These are phyloP conservation scores for Colistium nudipinnis DNA, from an alignment of 2,113 vertebrate species.

Conservation along the genomic window DNA sequence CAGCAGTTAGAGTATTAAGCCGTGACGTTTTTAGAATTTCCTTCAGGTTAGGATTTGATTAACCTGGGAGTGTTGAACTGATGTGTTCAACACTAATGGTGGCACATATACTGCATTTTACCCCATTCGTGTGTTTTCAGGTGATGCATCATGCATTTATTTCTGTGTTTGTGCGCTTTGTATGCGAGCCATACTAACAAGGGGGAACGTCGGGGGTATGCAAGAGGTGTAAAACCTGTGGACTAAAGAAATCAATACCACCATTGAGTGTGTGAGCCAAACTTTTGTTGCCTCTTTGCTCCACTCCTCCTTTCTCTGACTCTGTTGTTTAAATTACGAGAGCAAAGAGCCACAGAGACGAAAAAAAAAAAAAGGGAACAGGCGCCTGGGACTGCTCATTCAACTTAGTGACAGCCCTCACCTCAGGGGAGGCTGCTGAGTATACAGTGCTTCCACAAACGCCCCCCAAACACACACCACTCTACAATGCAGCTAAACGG, in stretches of 20 bases:
- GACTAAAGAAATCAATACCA: constrained; percentile 52
- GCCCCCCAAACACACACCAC: not conserved
- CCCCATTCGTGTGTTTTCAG: too few species aligned
- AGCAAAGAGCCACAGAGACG: constrained; percentile 20
- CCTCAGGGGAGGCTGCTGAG: constrained; percentile 15
- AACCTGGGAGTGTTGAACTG: too few species aligned
- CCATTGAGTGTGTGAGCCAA: constrained; percentile 32
- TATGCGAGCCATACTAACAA: constrained; percentile 37
- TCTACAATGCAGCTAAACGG: not conserved
- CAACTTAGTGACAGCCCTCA: constrained; percentile 27
- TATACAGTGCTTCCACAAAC: constrained; percentile 1
- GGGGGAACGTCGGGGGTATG: constrained; percentile 37
- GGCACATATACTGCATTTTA: too few species aligned
- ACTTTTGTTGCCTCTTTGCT: constrained; percentile 23
- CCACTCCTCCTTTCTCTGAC: constrained; percentile 1
- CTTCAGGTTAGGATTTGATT: too few species aligned
- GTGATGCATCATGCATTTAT: too few species aligned
- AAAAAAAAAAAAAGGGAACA: constrained; percentile 7
- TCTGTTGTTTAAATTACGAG: constrained; percentile 36
- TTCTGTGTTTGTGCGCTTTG: too few species aligned
- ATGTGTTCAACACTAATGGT: too few species aligned
- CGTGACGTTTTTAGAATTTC: too few species aligned
- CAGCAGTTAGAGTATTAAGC: too few species aligned
- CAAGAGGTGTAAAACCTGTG: constrained; percentile 29
- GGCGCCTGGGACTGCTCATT: constrained; percentile 3